A percentile compares a stretch with the other conserved stretches of the same genome.
phyloP scores from a whole-genome alignment of 1,140 invertebrate species.

The Papilio helenus region DNA sequence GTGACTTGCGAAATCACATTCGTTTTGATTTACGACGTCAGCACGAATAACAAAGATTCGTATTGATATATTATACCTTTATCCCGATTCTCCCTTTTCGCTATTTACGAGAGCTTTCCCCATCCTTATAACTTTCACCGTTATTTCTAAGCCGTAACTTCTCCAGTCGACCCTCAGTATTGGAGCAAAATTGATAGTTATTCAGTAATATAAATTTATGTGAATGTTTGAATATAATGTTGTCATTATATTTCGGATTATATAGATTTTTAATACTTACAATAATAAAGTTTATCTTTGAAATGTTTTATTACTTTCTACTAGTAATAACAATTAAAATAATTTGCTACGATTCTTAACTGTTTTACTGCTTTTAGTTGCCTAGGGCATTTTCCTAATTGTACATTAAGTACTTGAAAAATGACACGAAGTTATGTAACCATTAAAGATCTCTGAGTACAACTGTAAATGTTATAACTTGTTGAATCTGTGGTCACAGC shows the following conservation, averaged over 20 bases:
- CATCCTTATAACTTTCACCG: slow-evolving; percentile 78
- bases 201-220: slow-evolving; percentile 39
- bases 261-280: not conserved
- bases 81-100: slow-evolving; percentile 78
- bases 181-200: slow-evolving; percentile 39
- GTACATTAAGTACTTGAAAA: too few relatives aligned
- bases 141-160: slow-evolving; percentile 75
- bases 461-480: slow-evolving; percentile 20
- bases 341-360: not conserved
- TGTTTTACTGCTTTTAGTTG: not conserved
- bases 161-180: slow-evolving; percentile 54
- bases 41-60: slow-evolving; percentile 81
- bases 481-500: slow-evolving; percentile 32
- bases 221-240: slow-evolving; percentile 30
- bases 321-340: not conserved
- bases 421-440: too few relatives aligned
- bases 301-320: not conserved
- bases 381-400: too few relatives aligned
- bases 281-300: not conserved
- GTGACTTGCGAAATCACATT: slow-evolving; percentile 63
- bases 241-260: slow-evolving; percentile 12
- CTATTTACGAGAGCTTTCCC: slow-evolving; percentile 79
- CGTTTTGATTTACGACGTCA: slow-evolving; percentile 78
- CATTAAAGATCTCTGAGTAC: not conserved
- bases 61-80: slow-evolving; percentile 83